Evolutionary conservation across 2,797 vertebrate species (phyloP), one percentile per base, ranked within the genome.

Genomic region (Clarias fuscus): DNA sequence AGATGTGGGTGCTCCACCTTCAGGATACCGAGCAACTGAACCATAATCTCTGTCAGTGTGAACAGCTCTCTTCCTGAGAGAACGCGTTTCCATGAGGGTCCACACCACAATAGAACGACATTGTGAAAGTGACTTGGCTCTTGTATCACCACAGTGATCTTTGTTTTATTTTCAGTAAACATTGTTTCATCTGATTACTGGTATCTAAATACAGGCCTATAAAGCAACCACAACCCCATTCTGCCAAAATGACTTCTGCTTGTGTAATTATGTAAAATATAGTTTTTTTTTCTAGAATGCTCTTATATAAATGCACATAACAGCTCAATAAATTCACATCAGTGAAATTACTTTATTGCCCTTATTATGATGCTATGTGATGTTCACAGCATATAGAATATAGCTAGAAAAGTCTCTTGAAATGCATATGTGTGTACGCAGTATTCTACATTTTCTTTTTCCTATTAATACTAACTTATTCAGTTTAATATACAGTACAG

Each of bases 131-230:
- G n/a, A 53, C 62, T 27, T 48, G 18, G 24, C 7, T 18, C 61
- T 20, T 67, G 3, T n/a, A 40, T 37, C 58, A 61, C 76, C 11
- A 79, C 11, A 22, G 30, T 62, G 43, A 62, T 62, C 37, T n/a
- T 48, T 81, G 33, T 20, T 64, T 64, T 64, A 80, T 43, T 22
- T 78, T 59, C 61, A 64, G 17, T 62, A 48, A 65, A 48, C 22
- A 64, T 81, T 6, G 43, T 81, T 81, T 65, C 15, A 78, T 37
- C 78, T 48, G 61, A 81, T 27, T 30, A 81, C 13, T 64, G 7
- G 65, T 80, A 61, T 61, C 56, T 37, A 20, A 78, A 59, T 37
- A 78, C 1, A 11, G 20, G 33, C 7, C 43, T 65, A 27, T 14
- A 64, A 43, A 79, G 24, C 7, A 14, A 40, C 11, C 15, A 27